phyloP scores from a whole-genome alignment of 2,113 vertebrate species.

The Gila orcuttii region DNA sequence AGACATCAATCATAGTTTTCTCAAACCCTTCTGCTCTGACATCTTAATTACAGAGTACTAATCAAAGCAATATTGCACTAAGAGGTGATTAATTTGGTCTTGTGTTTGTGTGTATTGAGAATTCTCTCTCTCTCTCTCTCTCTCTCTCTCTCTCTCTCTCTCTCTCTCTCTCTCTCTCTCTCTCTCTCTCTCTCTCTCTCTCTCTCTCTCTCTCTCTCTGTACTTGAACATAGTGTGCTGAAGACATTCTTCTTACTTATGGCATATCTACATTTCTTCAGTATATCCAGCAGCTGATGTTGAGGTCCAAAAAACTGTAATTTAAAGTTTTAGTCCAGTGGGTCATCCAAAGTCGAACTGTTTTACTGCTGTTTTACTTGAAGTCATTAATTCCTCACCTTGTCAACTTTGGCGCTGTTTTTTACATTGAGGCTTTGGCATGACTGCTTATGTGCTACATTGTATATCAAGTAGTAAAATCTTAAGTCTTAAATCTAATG shows the following conservation, averaged over 20 bases:
- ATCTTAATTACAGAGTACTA: constrained; percentile 49
- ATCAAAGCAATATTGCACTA: constrained; percentile 38
- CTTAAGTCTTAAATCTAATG: too few species aligned
- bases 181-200: background rate
- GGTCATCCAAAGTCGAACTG: constrained; percentile 46
- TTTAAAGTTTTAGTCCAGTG: constrained; percentile 38
- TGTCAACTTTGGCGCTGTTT: constrained; percentile 11
- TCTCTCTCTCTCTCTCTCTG: too few species aligned
- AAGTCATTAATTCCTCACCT: constrained; percentile 42
- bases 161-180: background rate
- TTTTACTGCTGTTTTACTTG: constrained; percentile 23
- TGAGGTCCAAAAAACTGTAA: constrained; percentile 29
- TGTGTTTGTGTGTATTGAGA: constrained; percentile 11
- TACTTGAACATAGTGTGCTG: constrained; percentile 6
- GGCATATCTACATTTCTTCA: constrained; percentile 13
- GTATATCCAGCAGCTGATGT: constrained; percentile 32
- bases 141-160: background rate
- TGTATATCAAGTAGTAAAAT: background rate
- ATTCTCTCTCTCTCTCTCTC: background rate
- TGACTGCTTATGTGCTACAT: background rate
- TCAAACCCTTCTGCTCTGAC: constrained; percentile 23
- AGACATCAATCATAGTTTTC: constrained; percentile 29
- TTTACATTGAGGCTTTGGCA: background rate
- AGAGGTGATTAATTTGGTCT: background rate
- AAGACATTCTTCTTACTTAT: constrained; percentile 15